phyloP scores from a whole-genome alignment of 2,888 invertebrate genomes.

The Chrysina gloriosa region DNA sequence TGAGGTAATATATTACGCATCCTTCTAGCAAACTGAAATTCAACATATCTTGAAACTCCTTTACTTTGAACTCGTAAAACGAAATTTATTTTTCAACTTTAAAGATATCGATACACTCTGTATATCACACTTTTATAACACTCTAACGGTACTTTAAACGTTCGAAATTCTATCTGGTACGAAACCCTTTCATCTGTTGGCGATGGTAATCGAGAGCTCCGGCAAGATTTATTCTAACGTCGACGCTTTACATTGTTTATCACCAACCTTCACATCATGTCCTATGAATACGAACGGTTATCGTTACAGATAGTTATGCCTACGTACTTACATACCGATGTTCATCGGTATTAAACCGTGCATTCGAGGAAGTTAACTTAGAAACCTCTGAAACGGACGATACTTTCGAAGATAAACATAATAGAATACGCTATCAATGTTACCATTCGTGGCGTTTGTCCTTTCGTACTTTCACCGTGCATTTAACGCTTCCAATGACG shows the following conservation, averaged over 20 bases:
- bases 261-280: conserved; percentile 12
- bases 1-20: too few species aligned
- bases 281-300: conserved; percentile 28
- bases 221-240: conserved; percentile 23
- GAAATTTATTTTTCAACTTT: too few species aligned
- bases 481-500: not conserved
- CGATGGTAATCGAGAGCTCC: conserved; percentile 16
- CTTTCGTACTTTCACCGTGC: conserved; percentile 3
- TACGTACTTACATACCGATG: conserved; percentile 8
- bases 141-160: conserved; percentile 10
- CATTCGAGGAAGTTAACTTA: not conserved
- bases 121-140: too few species aligned
- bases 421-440: conserved; percentile 1
- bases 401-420: not conserved
- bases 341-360: not conserved
- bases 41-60: too few species aligned
- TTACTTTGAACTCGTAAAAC: too few species aligned
- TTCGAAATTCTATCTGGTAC: not conserved
- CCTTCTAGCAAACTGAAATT: too few species aligned
- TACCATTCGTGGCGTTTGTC: too few species aligned
- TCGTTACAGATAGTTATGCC: conserved; percentile 27
- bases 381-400: not conserved
- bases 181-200: not conserved
- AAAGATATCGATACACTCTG: too few species aligned
- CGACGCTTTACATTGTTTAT: conserved; percentile 28